These are phyloP conservation scores for Megalops atlanticus DNA, from an alignment of 2,113 vertebrate genomes.

Conservation along the genomic window DNA sequence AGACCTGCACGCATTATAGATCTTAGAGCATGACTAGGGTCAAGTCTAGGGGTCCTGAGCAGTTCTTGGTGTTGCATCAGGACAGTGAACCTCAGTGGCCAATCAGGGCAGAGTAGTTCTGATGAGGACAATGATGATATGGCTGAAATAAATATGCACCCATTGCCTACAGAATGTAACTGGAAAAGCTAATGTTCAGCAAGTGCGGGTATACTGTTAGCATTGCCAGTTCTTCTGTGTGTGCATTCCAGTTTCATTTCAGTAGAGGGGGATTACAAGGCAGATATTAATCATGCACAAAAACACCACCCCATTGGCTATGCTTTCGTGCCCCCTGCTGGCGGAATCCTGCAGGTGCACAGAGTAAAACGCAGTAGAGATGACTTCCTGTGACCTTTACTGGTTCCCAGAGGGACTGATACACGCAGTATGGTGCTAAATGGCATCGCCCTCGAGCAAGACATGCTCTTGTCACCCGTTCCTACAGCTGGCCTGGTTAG, in stretches of 20 bases:
- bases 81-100: neutral
- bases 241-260: too few relatives aligned
- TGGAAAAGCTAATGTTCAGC: neutral
- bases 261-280: too few relatives aligned
- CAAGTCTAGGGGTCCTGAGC: neutral
- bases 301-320: too few relatives aligned
- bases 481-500: too few relatives aligned
- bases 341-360: too few relatives aligned
- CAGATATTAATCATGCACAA: too few relatives aligned
- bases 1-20: conserved; percentile 37
- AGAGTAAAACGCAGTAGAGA: too few relatives aligned
- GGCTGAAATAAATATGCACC: neutral
- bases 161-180: neutral
- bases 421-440: neutral
- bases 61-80: too few relatives aligned
- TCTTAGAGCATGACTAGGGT: neutral
- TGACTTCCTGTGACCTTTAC: too few relatives aligned
- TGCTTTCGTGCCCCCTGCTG: conserved; percentile 12
- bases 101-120: neutral
- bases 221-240: neutral
- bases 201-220: neutral
- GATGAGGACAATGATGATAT: neutral
- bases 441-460: too few relatives aligned
- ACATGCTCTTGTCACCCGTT: too few relatives aligned
- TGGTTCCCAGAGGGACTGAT: neutral